These are phyloP conservation scores for Steatornis caripensis DNA, from an alignment of 2,113 vertebrate species.

Conservation along the genomic window DNA sequence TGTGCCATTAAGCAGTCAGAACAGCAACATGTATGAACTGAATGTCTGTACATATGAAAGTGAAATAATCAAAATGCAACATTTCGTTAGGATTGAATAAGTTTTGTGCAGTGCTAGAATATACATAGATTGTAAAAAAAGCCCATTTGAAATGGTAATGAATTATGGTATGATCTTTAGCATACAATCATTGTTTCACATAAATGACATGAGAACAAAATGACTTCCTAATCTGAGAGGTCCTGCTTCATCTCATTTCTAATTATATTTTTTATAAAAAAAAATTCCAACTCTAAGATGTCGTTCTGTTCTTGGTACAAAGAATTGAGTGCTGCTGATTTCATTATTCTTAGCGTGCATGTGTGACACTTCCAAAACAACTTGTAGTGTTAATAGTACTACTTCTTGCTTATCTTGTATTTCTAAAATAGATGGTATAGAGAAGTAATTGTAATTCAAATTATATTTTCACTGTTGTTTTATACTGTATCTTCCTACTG, in stretches of 20 bases:
- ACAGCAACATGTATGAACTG: neutral
- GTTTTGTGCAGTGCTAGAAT: neutral
- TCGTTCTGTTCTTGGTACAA: neutral
- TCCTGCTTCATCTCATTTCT: neutral
- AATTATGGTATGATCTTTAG: neutral
- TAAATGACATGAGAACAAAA: neutral
- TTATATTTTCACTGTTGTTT: neutral
- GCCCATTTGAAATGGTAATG: neutral
- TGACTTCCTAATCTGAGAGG: neutral
- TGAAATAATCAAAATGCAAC: neutral
- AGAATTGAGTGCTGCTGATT: neutral
- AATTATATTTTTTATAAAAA: too few species aligned
- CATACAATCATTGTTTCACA: neutral
- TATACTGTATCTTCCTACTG: neutral
- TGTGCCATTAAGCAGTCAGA: neutral
- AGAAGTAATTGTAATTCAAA: neutral
- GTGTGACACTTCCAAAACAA: neutral
- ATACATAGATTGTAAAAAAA: neutral
- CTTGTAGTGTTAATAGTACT: neutral
- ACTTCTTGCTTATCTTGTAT: neutral
- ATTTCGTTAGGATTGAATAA: neutral
- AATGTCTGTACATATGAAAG: neutral
- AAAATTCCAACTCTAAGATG: too few species aligned
- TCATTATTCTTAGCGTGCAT: neutral
- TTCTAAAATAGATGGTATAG: neutral